Conservation (phyloP, 1,140 invertebrate genomes). For the Drosophila lini region DNA sequence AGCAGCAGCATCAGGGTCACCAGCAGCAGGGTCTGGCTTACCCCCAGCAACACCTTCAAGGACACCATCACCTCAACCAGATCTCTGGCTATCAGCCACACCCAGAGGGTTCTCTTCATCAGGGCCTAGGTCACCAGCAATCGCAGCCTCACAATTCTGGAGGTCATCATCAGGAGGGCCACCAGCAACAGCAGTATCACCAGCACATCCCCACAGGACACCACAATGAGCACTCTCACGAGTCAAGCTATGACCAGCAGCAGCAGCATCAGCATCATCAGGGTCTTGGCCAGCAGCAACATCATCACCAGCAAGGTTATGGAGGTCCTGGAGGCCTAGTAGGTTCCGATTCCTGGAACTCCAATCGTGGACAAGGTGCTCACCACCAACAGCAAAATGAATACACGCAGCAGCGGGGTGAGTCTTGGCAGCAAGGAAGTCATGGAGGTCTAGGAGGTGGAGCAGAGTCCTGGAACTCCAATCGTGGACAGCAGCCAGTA, state of each 20-base stretch:
- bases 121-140: not conserved
- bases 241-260: conserved; percentile 4
- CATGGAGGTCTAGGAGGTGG: not conserved
- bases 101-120: not conserved
- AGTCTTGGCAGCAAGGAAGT: conserved; percentile 5
- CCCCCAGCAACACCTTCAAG: not conserved
- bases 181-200: not conserved
- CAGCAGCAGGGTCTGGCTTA: not conserved
- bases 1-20: not conserved
- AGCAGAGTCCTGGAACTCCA: not conserved
- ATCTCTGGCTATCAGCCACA: not conserved
- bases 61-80: not conserved
- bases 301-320: not conserved
- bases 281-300: not conserved
- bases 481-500: not conserved
- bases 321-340: not conserved
- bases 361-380: not conserved
- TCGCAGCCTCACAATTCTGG: not conserved
- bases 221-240: conserved; percentile 9
- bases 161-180: not conserved
- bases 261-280: conserved; percentile 2
- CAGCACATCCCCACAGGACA: not conserved
- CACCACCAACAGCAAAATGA: not conserved
- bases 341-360: not conserved
- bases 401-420: not conserved